Conservation (phyloP, 2,113 vertebrate species). For the Picathartes gymnocephalus region DNA sequence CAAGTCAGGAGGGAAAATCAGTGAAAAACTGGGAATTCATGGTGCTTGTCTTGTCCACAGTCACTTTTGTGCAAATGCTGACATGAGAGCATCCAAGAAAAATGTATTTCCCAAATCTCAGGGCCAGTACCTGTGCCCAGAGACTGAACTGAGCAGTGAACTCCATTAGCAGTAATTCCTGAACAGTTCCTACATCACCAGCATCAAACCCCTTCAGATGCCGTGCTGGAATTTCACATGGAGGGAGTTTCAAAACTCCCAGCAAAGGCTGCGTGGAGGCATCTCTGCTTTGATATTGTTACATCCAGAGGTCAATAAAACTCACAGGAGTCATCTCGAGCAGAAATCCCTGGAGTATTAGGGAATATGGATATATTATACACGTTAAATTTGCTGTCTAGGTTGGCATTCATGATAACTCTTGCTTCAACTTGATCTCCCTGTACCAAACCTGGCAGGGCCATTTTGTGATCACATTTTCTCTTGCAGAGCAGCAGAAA, state of each 20-base stretch:
- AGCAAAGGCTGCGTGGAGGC: background rate
- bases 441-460: background rate
- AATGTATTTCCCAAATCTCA: background rate
- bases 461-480: background rate
- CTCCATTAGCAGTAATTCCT: background rate
- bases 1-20: background rate
- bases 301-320: background rate
- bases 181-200: background rate
- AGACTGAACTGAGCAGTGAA: background rate
- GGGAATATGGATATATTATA: background rate
- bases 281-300: background rate
- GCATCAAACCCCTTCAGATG: background rate
- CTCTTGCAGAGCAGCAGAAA: background rate
- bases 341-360: fast-evolving
- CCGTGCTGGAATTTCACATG: background rate
- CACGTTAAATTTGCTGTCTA: background rate
- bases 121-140: background rate
- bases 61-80: background rate
- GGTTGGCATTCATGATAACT: background rate
- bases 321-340: background rate
- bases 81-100: background rate
- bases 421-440: background rate
- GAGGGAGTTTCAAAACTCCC: no score
- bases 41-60: background rate
- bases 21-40: background rate